Base-by-base conservation (phyloP, 2,113 vertebrate genomes). In the Callipepla californica region DNA sequence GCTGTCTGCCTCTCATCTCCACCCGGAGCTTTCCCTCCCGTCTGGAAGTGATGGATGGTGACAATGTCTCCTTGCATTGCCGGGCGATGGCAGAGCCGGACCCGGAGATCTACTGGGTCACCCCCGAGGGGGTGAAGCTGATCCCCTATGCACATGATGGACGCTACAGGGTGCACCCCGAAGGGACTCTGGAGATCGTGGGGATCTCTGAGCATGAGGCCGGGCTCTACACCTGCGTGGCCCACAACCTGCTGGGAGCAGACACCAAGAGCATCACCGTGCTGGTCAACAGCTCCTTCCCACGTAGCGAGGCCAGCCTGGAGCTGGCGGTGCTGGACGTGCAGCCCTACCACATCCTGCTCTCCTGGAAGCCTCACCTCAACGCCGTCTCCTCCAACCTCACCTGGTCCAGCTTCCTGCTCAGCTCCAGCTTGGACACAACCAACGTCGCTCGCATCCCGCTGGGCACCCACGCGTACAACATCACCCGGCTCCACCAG, bases 71-170 rank as follows among this genome's bases (percentile, higher is more conserved):
- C 21, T 96, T 99, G 73, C 99, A 99, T 82, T 99, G 99, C 90
- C 95, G 99, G 65, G 99, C 99, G 13, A 97, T 99, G 83, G 99
- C 99, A 0, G 99, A 99, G 75, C 99, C 99, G 0, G 98, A 99
- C 42, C 99, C 99, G 0, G 97, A 98, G 84, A 98, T 99, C 91
- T 99, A 99, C 93, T 99, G 99, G 99, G 99, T 99, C 82, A 98
- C 97, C 16, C 99, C 99, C 1, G 93, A 92, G 0, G 99, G 99
- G 63, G 80, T 80, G 25, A 98, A 97, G 90, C 96, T 99, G 72
- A 91, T 97, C 7, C 97, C 98, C 0, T 96, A 96, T 1, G 55
- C 25, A 0, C 96, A 65, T 0, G 96, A 94, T 2, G 94, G 96
- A 32, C 94, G 72, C 36, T 98, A 98, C 93, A 96, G 90, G 72